Evolutionary conservation across 2,113 vertebrate species (phyloP).

Genomic region (Microtus pennsylvanicus): DNA sequence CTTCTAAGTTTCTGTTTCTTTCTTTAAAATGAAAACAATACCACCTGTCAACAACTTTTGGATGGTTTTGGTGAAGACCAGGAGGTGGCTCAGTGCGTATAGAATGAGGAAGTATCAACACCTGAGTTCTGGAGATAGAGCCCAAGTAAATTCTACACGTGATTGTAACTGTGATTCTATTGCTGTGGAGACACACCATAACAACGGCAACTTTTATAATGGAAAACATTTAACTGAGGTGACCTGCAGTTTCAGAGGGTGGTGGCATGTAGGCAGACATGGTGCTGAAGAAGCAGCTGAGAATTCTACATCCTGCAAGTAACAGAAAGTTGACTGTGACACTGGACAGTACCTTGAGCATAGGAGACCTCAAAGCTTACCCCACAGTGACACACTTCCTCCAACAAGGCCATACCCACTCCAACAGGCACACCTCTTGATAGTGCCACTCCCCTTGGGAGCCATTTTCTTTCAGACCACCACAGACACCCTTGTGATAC

Average conservation of each 20-base stretch:
- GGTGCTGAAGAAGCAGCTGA: neutral
- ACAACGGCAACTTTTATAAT: neutral
- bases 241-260: neutral
- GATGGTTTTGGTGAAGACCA: neutral
- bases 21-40: neutral
- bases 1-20: neutral
- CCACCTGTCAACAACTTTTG: neutral
- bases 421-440: neutral
- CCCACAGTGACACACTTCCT: neutral
- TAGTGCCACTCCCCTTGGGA: neutral
- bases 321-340: neutral
- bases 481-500: neutral
- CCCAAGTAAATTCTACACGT: neutral
- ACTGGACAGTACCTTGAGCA: neutral
- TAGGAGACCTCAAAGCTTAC: neutral
- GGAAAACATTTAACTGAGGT: neutral
- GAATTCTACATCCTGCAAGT: neutral
- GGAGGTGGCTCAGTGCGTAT: neutral
- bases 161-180: neutral
- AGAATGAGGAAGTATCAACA: neutral
- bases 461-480: neutral
- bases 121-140: neutral
- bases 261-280: neutral
- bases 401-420: neutral
- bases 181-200: neutral